phyloP scores from a whole-genome alignment of 1,140 invertebrate genomes.

The Euura lappo region DNA sequence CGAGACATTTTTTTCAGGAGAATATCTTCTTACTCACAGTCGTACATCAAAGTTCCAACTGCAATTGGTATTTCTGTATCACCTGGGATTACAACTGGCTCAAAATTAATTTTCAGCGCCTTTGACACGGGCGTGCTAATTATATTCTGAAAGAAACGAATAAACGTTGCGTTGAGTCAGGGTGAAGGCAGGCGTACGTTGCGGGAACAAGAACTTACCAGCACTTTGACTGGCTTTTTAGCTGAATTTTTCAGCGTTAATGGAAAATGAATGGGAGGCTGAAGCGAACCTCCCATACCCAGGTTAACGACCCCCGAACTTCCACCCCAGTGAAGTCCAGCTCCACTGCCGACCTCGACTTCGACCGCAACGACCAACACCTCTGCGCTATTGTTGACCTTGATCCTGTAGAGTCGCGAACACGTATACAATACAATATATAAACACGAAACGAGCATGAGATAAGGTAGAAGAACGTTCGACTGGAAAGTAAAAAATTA shows the following conservation, averaged over 20 bases:
- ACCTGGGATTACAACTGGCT: conserved; percentile 68
- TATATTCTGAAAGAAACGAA: conserved; percentile 58
- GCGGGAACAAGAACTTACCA: conserved; percentile 60
- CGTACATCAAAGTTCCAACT: conserved; percentile 76
- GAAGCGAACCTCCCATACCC: conserved; percentile 76
- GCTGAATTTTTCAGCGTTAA: conserved; percentile 77
- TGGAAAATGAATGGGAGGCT: conserved; percentile 69
- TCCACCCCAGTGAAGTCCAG: conserved; percentile 75
- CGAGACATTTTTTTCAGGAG: background rate
- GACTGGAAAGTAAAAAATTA: conserved; percentile 35
- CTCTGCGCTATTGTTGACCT: conserved; percentile 73
- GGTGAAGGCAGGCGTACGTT: conserved; percentile 15
- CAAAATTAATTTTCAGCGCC: conserved; percentile 67
- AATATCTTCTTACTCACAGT: conserved; percentile 68
- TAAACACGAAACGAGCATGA: conserved; percentile 3
- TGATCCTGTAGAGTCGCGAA: conserved; percentile 62
- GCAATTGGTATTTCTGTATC: conserved; percentile 66
- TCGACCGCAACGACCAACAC: conserved; percentile 84
- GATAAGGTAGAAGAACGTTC: background rate
- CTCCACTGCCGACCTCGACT: conserved; percentile 78
- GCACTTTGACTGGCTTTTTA: conserved; percentile 72
- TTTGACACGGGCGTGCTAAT: conserved; percentile 66
- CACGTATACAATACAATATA: conserved; percentile 6
- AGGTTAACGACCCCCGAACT: conserved; percentile 83
- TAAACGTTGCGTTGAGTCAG: conserved; percentile 4